Evolutionary conservation across 2,888 invertebrate species (phyloP).

Genomic region (Piscicola geometra): DNA sequence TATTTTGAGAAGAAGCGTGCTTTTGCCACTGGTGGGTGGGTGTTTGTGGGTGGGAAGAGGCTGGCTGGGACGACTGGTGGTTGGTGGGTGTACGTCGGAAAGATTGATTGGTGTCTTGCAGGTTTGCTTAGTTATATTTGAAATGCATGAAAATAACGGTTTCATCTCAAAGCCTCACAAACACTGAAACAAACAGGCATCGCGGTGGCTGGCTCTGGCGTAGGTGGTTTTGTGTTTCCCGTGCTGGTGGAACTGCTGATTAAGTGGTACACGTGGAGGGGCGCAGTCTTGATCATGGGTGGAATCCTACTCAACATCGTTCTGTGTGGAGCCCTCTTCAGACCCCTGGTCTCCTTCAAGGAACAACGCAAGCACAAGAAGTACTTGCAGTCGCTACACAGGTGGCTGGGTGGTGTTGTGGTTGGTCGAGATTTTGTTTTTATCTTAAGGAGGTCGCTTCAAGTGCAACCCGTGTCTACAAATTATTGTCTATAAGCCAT

Average conservation of each 20-base stretch:
- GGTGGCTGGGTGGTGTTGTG: no score
- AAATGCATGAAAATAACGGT: no score
- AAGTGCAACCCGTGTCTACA: no score
- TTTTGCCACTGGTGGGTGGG: slow-evolving; percentile 50
- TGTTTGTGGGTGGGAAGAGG: no score
- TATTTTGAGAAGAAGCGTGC: slow-evolving; percentile 55
- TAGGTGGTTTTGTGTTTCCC: slow-evolving; percentile 54
- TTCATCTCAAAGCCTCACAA: no score
- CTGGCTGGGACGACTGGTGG: no score
- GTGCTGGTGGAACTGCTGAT: slow-evolving; percentile 51
- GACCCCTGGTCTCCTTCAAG: slow-evolving; percentile 49
- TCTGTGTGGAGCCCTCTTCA: slow-evolving; percentile 51
- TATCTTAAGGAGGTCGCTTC: no score
- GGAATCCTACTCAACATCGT: slow-evolving; percentile 51
- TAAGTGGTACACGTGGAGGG: slow-evolving; percentile 52
- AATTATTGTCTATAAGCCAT: no score
- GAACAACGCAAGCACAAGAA: slow-evolving; percentile 12
- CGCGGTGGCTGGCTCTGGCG: slow-evolving; percentile 55
- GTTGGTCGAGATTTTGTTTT: neutral
- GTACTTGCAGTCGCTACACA: slow-evolving; percentile 13
- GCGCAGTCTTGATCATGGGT: slow-evolving; percentile 52
- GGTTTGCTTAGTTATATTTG: no score
- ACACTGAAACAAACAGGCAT: slow-evolving; percentile 42
- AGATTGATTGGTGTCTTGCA: no score
- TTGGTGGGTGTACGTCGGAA: no score